Percentiles rank a stretch among this genome's conserved stretches.
These are phyloP conservation scores for Mimumesa dahlbomi DNA, from an alignment of 2,888 invertebrate genomes.

Conservation along the genomic window DNA sequence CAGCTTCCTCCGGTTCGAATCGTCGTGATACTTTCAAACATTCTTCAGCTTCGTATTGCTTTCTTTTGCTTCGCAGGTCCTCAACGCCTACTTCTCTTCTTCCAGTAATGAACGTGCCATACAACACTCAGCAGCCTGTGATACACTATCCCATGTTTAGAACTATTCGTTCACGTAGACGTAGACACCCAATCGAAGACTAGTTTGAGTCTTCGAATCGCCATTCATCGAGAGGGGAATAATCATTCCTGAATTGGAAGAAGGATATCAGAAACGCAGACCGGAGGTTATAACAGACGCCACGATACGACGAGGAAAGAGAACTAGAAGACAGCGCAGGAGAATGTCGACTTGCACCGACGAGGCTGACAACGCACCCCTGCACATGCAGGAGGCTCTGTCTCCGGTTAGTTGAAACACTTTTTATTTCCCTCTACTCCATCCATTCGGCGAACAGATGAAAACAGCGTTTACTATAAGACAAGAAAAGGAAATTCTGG, in stretches of 20 bases:
- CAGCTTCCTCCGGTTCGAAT: not conserved
- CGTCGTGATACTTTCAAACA: not conserved
- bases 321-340: constrained; percentile 56
- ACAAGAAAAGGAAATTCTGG: too few relatives aligned
- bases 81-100: constrained; percentile 60
- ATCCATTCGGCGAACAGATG: not conserved
- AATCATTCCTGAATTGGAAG: not conserved
- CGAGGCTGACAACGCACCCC: constrained; percentile 75
- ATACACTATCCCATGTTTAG: constrained; percentile 69
- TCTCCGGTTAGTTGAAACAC: constrained; percentile 74
- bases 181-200: constrained; percentile 48
- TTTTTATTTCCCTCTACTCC: not conserved
- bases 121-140: constrained; percentile 76
- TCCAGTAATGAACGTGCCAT: constrained; percentile 74
- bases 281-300: constrained; percentile 21
- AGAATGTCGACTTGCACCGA: constrained; percentile 79
- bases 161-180: constrained; percentile 45
- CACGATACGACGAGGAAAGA: constrained; percentile 58
- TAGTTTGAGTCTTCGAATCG: constrained; percentile 27
- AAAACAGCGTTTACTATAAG: too few relatives aligned
- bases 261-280: not conserved
- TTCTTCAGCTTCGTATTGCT: constrained; percentile 1
- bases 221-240: not conserved
- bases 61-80: constrained; percentile 62
- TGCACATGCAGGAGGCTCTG: constrained; percentile 78